Evolutionary conservation across 2,888 invertebrate species (phyloP), one percentile per base, ranked within the genome.

Genomic region (Ganaspis brasiliensis): DNA sequence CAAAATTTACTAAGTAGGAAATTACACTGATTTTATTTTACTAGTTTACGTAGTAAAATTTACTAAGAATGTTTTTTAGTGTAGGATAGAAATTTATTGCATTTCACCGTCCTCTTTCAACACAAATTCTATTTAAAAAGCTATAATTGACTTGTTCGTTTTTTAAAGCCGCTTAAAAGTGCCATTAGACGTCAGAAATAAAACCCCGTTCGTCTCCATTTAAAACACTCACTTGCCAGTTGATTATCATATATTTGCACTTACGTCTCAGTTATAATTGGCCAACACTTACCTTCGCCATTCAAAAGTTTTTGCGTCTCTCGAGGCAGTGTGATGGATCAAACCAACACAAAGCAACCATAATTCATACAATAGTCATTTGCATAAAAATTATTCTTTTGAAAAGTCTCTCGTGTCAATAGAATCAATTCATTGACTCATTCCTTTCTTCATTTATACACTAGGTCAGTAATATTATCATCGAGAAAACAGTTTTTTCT

Each of bases 391-490:
- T 56, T 26, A 56, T 24, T 56, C 56, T 56, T 21, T 12, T 56
- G 21, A 56, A 24, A 56, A 56, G n/a, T 24, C 24, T 56, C 56
- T 26, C 26, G 10, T 21, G 14, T 21, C 24, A 24, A 56, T 21
- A 56, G 56, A 56, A 24, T 14, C 12, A 56, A 14, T 56, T 14
- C 24, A 2, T 24, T 12, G 55, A 55, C 4, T 56, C 56, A 56
- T 56, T 26, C 6, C 14, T 56, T 19, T 24, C 14, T 16, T 56
- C 26, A 56, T 14, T n/a, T n/a, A 6, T 31, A 21, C 19, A 56
- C 21, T 56, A 56, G 56, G 56, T 56, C 56, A 56, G 56, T 56
- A 26, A 56, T 56, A 56, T 56, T 56, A 56, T 56, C 6, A n/a
- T n/a, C n/a, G n/a, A n/a, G n/a, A n/a, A n/a, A n/a, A n/a, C n/a